Evolutionary conservation across 2,888 invertebrate genomes (phyloP).

Genomic region (Pocota personata): DNA sequence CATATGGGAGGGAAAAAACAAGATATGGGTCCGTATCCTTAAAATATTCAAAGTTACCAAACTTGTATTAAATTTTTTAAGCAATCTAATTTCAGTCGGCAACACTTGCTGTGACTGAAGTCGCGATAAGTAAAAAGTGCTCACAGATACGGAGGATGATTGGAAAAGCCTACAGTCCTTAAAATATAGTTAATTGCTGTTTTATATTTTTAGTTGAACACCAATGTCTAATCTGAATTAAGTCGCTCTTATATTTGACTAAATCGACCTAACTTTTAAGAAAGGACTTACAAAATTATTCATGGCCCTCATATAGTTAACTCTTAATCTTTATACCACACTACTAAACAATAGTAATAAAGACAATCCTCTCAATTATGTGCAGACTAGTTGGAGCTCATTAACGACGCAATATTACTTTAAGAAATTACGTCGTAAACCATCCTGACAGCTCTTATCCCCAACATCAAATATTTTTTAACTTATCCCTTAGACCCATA

Average conservation of each 20-base stretch:
- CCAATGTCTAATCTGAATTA: background rate
- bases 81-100: too few species aligned
- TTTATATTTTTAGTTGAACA: too few species aligned
- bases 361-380: conserved; percentile 40
- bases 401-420: conserved; percentile 46
- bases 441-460: conserved; percentile 53
- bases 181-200: too few species aligned
- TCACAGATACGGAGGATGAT: too few species aligned
- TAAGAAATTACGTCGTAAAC: conserved; percentile 55
- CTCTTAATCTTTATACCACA: background rate
- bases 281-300: background rate
- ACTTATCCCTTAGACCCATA: conserved; percentile 4
- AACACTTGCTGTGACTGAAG: too few species aligned
- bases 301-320: background rate
- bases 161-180: too few species aligned
- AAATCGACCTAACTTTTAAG: background rate
- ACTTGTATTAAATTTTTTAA: too few species aligned
- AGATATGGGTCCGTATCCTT: too few species aligned
- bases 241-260: background rate
- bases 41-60: too few species aligned
- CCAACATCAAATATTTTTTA: conserved; percentile 42
- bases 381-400: conserved; percentile 51
- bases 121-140: too few species aligned
- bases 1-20: too few species aligned
- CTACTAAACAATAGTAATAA: background rate